phyloP scores from a whole-genome alignment of 2,113 vertebrate species.

The Drymodes brunneopygia region DNA sequence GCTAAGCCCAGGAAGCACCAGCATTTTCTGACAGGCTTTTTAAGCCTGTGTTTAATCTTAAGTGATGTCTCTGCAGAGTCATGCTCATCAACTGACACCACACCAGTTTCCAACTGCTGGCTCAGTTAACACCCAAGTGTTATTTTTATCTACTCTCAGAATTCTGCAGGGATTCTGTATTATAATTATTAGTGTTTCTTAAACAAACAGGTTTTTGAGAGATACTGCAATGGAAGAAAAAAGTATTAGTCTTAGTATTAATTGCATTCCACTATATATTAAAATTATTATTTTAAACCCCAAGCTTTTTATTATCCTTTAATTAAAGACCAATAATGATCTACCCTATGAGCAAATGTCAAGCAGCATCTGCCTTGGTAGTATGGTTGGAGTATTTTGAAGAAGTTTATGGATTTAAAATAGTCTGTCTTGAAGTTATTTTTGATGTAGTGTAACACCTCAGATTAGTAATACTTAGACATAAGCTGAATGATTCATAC shows the following conservation, averaged over 20 bases:
- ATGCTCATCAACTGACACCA: not conserved
- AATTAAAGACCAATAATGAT: not conserved
- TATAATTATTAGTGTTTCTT: not conserved
- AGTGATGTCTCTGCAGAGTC: rapidly evolving
- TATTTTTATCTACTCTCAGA: not conserved
- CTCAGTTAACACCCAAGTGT: not conserved
- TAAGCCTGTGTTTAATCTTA: not conserved
- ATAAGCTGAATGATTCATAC: not conserved
- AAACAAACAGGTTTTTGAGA: not conserved
- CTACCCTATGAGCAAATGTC: not conserved
- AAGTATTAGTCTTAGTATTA: not conserved
- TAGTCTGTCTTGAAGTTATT: not conserved
- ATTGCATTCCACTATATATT: not conserved
- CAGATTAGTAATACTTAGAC: not conserved
- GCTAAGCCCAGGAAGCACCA: not conserved
- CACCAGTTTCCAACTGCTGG: not conserved
- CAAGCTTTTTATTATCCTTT: not conserved
- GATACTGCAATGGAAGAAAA: not conserved
- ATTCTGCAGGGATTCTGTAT: not conserved
- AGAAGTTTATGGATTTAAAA: not conserved
- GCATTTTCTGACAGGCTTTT: not conserved
- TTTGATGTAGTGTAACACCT: not conserved
- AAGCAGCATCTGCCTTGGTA: not conserved
- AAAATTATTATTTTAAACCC: not conserved
- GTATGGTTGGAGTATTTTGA: not conserved